Evolutionary conservation across 2,797 vertebrate genomes (phyloP).

Genomic region (Percopsis omiscomaycus): DNA sequence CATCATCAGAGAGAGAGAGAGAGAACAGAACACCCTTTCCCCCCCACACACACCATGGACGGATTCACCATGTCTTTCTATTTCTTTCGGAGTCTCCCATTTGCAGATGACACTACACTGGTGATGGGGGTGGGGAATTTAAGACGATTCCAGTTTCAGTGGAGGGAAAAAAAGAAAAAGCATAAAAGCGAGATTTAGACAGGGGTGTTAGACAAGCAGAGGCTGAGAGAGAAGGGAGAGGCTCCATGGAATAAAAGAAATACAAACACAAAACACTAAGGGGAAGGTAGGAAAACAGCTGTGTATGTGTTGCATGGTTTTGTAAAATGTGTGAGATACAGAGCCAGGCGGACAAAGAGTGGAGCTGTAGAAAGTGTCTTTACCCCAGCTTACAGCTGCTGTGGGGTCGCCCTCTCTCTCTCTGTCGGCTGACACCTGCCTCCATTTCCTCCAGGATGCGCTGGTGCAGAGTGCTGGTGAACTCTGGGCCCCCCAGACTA

Average conservation of each 20-base stretch:
- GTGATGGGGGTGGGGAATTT: slow-evolving; percentile 39
- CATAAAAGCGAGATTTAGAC: background rate
- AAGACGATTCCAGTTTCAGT: too few relatives aligned
- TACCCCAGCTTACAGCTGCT: slow-evolving; percentile 74
- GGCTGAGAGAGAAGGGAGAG: slow-evolving; percentile 65
- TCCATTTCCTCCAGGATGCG: slow-evolving; percentile 67
- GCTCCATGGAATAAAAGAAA: slow-evolving; percentile 75
- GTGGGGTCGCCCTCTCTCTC: slow-evolving; percentile 62
- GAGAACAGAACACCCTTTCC: background rate
- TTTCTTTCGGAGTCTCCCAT: slow-evolving; percentile 41
- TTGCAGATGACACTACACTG: slow-evolving; percentile 23
- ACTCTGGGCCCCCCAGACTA: slow-evolving; percentile 72
- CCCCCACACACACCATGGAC: background rate
- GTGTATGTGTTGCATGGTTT: slow-evolving; percentile 2
- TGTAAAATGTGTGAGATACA: slow-evolving; percentile 17
- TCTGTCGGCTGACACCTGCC: slow-evolving; percentile 72
- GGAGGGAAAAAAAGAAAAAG: slow-evolving; percentile 13
- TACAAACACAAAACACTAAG: slow-evolving; percentile 73
- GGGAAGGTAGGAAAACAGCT: slow-evolving; percentile 64
- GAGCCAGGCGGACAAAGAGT: slow-evolving; percentile 26
- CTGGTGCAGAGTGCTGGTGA: slow-evolving; percentile 54
- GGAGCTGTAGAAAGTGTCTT: slow-evolving; percentile 20
- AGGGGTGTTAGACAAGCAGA: slow-evolving; percentile 37
- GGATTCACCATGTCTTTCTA: slow-evolving; percentile 31
- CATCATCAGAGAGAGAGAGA: slow-evolving; percentile 80